phyloP scores from a whole-genome alignment of 2,888 invertebrate genomes.

The Congeria kusceri region DNA sequence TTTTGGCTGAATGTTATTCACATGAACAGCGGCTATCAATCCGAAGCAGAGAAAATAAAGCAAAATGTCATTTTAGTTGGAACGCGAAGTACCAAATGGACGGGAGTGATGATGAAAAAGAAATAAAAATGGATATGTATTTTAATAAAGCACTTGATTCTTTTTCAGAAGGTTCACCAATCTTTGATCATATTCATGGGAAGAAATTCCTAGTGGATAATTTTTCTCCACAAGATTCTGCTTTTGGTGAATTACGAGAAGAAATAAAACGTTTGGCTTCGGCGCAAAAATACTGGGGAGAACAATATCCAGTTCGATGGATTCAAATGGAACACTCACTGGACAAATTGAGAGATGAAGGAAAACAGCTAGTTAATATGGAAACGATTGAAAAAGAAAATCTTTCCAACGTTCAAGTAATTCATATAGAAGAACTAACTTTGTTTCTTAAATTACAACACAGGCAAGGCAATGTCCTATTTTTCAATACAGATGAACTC shows the following conservation, averaged over 20 bases:
- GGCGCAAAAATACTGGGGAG: constrained; percentile 40
- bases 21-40: constrained; percentile 33
- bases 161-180: constrained; percentile 14
- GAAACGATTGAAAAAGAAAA: constrained; percentile 16
- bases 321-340: constrained; percentile 46
- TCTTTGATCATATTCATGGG: constrained; percentile 28
- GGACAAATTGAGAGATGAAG: constrained; percentile 30
- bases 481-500: constrained; percentile 41
- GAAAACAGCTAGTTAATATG: constrained; percentile 27
- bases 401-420: constrained; percentile 11
- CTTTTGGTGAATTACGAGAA: constrained; percentile 18
- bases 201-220: constrained; percentile 42
- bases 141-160: constrained; percentile 49
- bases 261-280: constrained; percentile 33
- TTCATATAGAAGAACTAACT: constrained; percentile 13
- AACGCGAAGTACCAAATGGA: constrained; percentile 49
- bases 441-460: constrained; percentile 49
- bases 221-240: constrained; percentile 8
- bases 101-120: constrained; percentile 38
- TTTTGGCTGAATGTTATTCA: constrained; percentile 57
- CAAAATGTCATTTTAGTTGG: constrained; percentile 55
- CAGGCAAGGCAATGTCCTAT: constrained; percentile 51
- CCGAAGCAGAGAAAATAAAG: constrained; percentile 7
- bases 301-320: constrained; percentile 51
- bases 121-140: constrained; percentile 34